Percentiles rank a stretch among this genome's conserved stretches.
Evolutionary conservation across 2,797 vertebrate genomes (phyloP).

Genomic region (Garrulus glandarius): DNA sequence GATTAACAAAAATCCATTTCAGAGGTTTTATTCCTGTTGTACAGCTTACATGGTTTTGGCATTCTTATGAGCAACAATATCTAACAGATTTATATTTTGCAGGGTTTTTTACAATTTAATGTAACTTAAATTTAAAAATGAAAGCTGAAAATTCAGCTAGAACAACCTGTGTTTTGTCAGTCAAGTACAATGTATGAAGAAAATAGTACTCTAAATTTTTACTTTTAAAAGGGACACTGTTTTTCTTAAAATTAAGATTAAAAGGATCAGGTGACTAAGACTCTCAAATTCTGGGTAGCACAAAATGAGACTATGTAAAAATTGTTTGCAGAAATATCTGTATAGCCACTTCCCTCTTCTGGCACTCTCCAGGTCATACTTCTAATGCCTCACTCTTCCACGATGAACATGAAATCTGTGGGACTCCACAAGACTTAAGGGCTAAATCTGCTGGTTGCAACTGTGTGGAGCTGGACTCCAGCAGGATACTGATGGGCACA

Average conservation of each 20-base stretch:
- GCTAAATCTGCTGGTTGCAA: accelerated
- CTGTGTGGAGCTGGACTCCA: neutral
- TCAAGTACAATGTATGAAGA: neutral
- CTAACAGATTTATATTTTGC: neutral
- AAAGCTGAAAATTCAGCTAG: neutral
- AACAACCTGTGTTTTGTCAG: neutral
- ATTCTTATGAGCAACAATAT: neutral
- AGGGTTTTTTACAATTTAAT: neutral
- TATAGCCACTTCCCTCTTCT: neutral
- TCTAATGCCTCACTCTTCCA: neutral
- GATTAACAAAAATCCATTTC: neutral
- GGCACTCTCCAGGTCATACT: neutral
- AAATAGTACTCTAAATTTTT: neutral
- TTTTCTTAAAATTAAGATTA: neutral
- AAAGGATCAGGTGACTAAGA: neutral
- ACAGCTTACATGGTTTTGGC: neutral
- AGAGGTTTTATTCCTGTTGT: neutral
- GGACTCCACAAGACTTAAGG: neutral
- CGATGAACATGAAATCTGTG: neutral
- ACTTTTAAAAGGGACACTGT: neutral
- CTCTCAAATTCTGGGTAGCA: neutral
- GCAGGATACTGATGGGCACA: neutral
- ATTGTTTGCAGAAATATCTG: neutral
- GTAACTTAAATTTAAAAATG: neutral
- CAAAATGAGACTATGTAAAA: neutral